phyloP scores from a whole-genome alignment of 2,797 vertebrate genomes.

The Enteromius trimaculatus region DNA sequence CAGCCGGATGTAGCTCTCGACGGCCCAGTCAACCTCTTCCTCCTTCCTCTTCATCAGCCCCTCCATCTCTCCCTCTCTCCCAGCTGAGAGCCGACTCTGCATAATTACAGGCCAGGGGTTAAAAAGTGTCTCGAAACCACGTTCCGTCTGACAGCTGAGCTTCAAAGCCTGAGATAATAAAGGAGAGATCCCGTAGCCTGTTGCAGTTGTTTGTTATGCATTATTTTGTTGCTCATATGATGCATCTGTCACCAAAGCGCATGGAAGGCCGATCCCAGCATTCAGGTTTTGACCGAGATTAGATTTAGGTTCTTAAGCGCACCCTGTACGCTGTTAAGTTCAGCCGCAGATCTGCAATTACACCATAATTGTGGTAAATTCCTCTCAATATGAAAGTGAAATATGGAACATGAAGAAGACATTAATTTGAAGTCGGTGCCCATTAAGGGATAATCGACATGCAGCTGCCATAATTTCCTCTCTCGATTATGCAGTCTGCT shows the following conservation, averaged over 20 bases:
- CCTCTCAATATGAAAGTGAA: conserved; percentile 47
- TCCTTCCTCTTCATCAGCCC: conserved; percentile 50
- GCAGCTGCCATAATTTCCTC: conserved; percentile 53
- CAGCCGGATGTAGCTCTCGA: conserved; percentile 4
- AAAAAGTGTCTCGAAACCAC: conserved; percentile 33
- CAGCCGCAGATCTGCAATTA: conserved; percentile 53
- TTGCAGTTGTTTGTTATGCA: not conserved
- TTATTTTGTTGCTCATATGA: not conserved
- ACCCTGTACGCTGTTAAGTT: conserved; percentile 32
- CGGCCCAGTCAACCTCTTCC: conserved; percentile 32
- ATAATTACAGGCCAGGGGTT: conserved; percentile 59
- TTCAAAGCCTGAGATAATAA: conserved; percentile 38
- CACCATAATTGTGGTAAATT: conserved; percentile 50
- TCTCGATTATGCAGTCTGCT: conserved; percentile 51
- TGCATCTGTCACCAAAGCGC: not conserved
- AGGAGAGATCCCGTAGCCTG: not conserved
- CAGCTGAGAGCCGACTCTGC: conserved; percentile 28
- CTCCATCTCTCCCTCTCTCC: conserved; percentile 25
- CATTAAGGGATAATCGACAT: conserved; percentile 56
- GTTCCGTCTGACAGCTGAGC: conserved; percentile 36
- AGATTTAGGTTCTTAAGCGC: conserved; percentile 38
- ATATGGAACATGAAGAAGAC: conserved; percentile 56
- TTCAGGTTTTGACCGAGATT: conserved; percentile 37
- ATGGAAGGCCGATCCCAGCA: conserved; percentile 11
- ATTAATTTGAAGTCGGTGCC: conserved; percentile 47